Evolutionary conservation across 2,888 invertebrate genomes (phyloP), one percentile per base, ranked within the genome.

Genomic region (Tubulanus polymorphus): DNA sequence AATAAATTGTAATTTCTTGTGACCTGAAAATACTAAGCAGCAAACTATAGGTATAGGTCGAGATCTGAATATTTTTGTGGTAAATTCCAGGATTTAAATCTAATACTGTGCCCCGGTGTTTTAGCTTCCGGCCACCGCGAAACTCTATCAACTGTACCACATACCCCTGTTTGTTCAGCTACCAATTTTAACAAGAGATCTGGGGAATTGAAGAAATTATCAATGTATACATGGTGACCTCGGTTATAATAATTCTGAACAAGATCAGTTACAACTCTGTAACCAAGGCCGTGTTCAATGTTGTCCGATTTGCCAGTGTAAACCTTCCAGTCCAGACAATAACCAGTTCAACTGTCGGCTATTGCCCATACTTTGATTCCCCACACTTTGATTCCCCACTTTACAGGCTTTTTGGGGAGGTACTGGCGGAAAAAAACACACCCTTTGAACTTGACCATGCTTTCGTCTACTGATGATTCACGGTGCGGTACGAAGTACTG

Each of bases 381-480:
- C 41, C 41, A 41, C 41, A 41, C 41, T 41, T 41, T 41, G 18
- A 41, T 41, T 23, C 41, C 41, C 41, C 41, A 41, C 23, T 41
- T 41, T 18, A 41, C 23, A 3, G 58, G 60, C 27, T 60, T 60
- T 35, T 51, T 26, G 20, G 59, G 59, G 15, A 62, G 3, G 41
- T 62, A 62, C 27, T 60, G 60, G 25, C 50, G 50, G 32, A 55
- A 55, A 27, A 37, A n/a, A 20, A 61, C 2, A 12, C 57, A 35
- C 1, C 60, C 60, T 48, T 58, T 62, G 62, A 62, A 60, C 23
- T 55, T 55, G 6, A 57, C 49, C 48, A 53, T 59, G 18, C 51
- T 48, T 25, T 62, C 57, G 27, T 51, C 56, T 35, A 54, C 54
- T 23, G 49, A 20, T 27, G 47, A 12, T 45, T 56, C 32, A n/a